phyloP scores from a whole-genome alignment of 2,113 vertebrate species.

The Oryzias woworae region DNA sequence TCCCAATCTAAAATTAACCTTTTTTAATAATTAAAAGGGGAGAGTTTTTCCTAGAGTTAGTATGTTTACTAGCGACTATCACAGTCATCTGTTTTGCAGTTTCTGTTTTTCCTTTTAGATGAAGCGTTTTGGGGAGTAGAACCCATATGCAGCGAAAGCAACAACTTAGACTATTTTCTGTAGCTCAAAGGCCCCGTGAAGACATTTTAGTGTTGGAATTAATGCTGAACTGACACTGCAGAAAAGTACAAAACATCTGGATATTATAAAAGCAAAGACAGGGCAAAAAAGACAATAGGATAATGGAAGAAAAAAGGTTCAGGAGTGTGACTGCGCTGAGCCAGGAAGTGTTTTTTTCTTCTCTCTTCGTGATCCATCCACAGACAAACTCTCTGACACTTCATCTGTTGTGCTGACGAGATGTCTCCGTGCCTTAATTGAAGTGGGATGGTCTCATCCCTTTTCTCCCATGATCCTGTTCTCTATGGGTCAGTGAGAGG shows the following conservation, averaged over 20 bases:
- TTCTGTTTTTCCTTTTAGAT: conserved; percentile 72
- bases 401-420: conserved; percentile 74
- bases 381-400: conserved; percentile 77
- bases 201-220: conserved; percentile 16
- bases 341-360: conserved; percentile 61
- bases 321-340: conserved; percentile 67
- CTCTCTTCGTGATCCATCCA: conserved; percentile 64
- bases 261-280: conserved; percentile 26
- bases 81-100: conserved; percentile 5
- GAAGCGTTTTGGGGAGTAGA: conserved; percentile 63
- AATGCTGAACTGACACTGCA: conserved; percentile 1
- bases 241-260: conserved; percentile 20
- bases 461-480: conserved; percentile 74
- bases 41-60: too few relatives aligned
- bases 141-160: conserved; percentile 49
- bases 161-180: conserved; percentile 38
- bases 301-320: conserved; percentile 46
- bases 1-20: not conserved
- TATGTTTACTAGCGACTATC: too few relatives aligned
- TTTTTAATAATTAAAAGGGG: too few relatives aligned
- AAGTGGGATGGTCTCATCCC: conserved; percentile 77
- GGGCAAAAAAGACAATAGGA: conserved; percentile 20
- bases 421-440: conserved; percentile 77
- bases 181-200: conserved; percentile 26
- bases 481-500: conserved; percentile 76